phyloP scores from a whole-genome alignment of 2,888 invertebrate genomes.

The Sceliomorpha sp. region DNA sequence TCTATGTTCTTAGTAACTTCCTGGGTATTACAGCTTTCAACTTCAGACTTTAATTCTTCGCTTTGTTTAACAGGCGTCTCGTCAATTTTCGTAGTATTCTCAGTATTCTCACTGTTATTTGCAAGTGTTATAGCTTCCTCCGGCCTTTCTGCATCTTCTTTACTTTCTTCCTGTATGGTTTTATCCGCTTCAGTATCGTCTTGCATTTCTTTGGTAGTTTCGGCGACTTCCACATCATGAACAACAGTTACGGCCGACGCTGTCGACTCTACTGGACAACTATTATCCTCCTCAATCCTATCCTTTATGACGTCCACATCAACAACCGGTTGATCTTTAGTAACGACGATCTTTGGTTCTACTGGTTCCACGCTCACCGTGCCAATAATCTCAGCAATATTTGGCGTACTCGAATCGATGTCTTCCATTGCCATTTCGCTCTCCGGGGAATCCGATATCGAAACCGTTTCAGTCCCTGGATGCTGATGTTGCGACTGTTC shows the following conservation, averaged over 20 bases:
- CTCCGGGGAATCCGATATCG: slow-evolving; percentile 80
- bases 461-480: slow-evolving; percentile 76
- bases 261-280: slow-evolving; percentile 1
- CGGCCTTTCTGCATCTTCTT: no score
- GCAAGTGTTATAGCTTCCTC: no score
- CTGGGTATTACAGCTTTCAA: neutral
- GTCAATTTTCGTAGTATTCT: slow-evolving; percentile 21
- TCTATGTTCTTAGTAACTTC: neutral
- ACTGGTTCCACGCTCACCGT: slow-evolving; percentile 69
- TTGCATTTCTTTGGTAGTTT: slow-evolving; percentile 14
- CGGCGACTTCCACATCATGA: neutral
- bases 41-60: neutral
- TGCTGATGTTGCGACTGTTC: slow-evolving; percentile 61
- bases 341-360: slow-evolving; percentile 63
- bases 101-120: no score
- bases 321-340: slow-evolving; percentile 34
- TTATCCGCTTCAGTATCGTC: slow-evolving; percentile 44
- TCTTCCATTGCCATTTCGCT: slow-evolving; percentile 82
- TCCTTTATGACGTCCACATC: slow-evolving; percentile 13
- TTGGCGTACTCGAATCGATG: slow-evolving; percentile 82
- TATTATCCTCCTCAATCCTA: neutral
- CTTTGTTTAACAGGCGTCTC: no score
- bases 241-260: neutral
- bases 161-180: neutral
- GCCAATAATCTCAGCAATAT: slow-evolving; percentile 82